Evolutionary conservation across 2,113 vertebrate species (phyloP).

Genomic region (Oophaga pumilio): DNA sequence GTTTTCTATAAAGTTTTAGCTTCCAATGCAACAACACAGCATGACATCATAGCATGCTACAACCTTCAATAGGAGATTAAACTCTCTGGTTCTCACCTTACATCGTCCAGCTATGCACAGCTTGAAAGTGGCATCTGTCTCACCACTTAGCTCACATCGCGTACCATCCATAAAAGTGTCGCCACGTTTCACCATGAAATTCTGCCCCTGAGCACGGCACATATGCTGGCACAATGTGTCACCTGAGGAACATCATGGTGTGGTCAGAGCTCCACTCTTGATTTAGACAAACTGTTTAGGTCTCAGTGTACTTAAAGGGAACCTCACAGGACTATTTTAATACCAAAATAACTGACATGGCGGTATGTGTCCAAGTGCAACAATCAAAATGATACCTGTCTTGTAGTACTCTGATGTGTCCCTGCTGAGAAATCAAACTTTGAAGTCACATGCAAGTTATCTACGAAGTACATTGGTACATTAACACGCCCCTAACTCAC

Average conservation of each 20-base stretch:
- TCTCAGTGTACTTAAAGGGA: not conserved
- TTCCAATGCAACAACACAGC: too few species aligned
- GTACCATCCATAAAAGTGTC: conserved; percentile 88
- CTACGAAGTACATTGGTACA: too few species aligned
- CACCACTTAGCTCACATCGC: conserved; percentile 76
- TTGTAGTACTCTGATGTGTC: too few species aligned
- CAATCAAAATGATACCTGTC: too few species aligned
- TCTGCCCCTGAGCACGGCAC: conserved; percentile 81
- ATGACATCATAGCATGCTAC: not conserved
- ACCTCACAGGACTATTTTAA: too few species aligned
- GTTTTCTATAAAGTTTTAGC: too few species aligned
- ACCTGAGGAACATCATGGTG: conserved; percentile 69
- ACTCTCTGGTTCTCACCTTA: conserved; percentile 71
- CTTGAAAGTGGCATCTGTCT: conserved; percentile 62
- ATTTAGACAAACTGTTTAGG: not conserved
- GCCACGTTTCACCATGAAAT: conserved; percentile 85
- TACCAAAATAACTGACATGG: too few species aligned
- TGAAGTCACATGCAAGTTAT: too few species aligned
- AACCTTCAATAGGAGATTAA: not conserved
- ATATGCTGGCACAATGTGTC: conserved; percentile 82
- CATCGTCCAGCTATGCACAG: conserved; percentile 84
- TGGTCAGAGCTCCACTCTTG: not conserved
- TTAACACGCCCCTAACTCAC: too few species aligned
- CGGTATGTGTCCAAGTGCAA: too few species aligned
- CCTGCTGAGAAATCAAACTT: too few species aligned